phyloP scores from a whole-genome alignment of 37 sponge, comb jelly and placozoan species.

The Diacarnus erythraeanus region DNA sequence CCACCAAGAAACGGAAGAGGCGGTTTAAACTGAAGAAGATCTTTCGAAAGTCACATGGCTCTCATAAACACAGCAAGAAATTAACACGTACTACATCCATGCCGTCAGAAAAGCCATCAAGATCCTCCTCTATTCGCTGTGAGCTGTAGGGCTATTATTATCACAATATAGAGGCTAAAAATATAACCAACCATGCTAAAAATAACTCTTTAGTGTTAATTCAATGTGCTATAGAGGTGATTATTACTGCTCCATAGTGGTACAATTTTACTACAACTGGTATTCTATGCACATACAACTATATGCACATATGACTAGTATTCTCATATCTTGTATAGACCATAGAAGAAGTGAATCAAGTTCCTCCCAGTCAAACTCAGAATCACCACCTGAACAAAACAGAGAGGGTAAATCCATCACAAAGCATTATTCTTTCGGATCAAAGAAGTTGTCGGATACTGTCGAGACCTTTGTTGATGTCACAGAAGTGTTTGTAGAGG shows the following conservation, averaged over 20 bases:
- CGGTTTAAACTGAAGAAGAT: conserved; percentile 10
- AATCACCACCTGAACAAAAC: too few species aligned
- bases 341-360: background rate
- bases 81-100: background rate
- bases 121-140: background rate
- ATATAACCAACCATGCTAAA: too few species aligned
- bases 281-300: too few species aligned
- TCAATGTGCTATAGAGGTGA: too few species aligned
- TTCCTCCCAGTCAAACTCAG: background rate
- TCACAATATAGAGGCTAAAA: background rate
- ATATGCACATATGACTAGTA: too few species aligned
- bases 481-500: background rate
- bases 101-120: background rate
- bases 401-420: background rate
- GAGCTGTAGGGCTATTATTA: background rate
- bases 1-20: background rate
- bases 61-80: background rate
- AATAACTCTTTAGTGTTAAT: too few species aligned
- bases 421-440: background rate
- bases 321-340: background rate
- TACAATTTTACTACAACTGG: too few species aligned
- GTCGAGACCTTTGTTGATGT: background rate
- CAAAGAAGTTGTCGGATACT: background rate
- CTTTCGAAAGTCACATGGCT: background rate
- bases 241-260: too few species aligned